These are phyloP conservation scores for Ceramica pisi DNA, from an alignment of 2,888 invertebrate species.

Conservation along the genomic window DNA sequence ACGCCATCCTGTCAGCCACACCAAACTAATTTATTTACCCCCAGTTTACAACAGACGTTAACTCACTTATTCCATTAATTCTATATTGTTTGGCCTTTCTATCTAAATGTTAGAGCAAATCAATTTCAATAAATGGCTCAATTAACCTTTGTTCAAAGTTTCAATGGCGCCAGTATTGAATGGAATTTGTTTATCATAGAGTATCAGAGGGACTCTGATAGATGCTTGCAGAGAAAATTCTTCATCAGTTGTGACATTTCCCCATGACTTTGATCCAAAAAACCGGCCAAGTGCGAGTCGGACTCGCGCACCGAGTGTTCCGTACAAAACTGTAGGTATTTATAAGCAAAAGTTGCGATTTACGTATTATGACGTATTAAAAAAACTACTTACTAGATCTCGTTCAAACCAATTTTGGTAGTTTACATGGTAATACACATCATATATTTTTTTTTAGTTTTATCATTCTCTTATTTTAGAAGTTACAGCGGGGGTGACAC, in stretches of 20 bases:
- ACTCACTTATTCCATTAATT: slow-evolving; percentile 9
- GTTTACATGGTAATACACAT: too few species aligned
- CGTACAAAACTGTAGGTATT: too few species aligned
- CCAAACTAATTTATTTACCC: background rate
- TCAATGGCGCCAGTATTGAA: slow-evolving; percentile 18
- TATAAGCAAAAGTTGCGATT: too few species aligned
- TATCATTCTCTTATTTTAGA: too few species aligned
- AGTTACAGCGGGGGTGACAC: too few species aligned
- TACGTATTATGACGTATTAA: too few species aligned
- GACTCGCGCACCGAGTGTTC: too few species aligned
- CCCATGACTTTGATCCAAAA: slow-evolving; percentile 6
- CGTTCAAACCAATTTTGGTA: too few species aligned
- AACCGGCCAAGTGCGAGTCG: too few species aligned
- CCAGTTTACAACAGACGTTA: slow-evolving; percentile 6
- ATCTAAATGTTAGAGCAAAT: slow-evolving; percentile 7
- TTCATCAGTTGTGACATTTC: slow-evolving; percentile 7
- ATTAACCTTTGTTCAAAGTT: slow-evolving; percentile 36
- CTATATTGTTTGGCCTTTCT: slow-evolving; percentile 11
- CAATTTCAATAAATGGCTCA: slow-evolving; percentile 19
- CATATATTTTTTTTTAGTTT: too few species aligned
- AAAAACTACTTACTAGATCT: too few species aligned
- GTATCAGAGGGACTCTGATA: background rate
- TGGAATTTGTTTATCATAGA: slow-evolving; percentile 36
- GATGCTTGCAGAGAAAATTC: slow-evolving; percentile 7
- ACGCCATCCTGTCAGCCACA: slow-evolving; percentile 15